Conservation (phyloP, 2,888 invertebrate genomes). For the Agrochola litura region DNA sequence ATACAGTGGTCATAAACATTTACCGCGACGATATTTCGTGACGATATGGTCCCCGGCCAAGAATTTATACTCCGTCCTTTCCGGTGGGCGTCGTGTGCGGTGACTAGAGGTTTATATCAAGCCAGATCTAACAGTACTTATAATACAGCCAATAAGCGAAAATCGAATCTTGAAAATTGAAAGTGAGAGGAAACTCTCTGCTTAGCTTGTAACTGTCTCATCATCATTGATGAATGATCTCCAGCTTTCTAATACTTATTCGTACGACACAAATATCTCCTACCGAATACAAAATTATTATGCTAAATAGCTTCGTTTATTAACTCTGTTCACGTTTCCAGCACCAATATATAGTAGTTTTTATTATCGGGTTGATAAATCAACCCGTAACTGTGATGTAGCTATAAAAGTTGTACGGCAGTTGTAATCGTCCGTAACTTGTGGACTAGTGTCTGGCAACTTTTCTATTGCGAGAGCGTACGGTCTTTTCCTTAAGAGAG, state of each 20-base stretch:
- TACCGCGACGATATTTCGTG: conserved; percentile 41
- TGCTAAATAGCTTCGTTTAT: conserved; percentile 31
- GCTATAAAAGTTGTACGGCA: conserved; percentile 48
- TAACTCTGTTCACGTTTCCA: conserved; percentile 23
- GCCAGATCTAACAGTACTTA: background rate
- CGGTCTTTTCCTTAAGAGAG: conserved; percentile 13
- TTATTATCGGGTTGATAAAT: conserved; percentile 57
- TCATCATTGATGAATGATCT: conserved; percentile 23
- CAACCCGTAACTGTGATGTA: conserved; percentile 52
- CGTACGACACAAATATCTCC: background rate
- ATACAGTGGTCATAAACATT: conserved; percentile 40
- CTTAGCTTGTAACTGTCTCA: background rate
- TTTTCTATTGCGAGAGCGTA: conserved; percentile 34
- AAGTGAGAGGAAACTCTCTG: conserved; percentile 11
- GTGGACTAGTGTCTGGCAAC: conserved; percentile 33
- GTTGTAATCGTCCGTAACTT: conserved; percentile 56
- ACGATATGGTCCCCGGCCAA: conserved; percentile 42
- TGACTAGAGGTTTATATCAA: conserved; percentile 5
- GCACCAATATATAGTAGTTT: conserved; percentile 34
- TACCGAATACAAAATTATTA: background rate
- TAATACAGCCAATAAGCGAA: background rate
- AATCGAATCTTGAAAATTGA: background rate
- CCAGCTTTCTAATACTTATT: conserved; percentile 17
- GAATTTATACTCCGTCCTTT: conserved; percentile 41
- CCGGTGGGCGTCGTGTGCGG: conserved; percentile 24